Percentiles rank a stretch among this genome's conserved stretches.
phyloP scores from a whole-genome alignment of 2,888 invertebrate genomes.

The Gortyna flavago region DNA sequence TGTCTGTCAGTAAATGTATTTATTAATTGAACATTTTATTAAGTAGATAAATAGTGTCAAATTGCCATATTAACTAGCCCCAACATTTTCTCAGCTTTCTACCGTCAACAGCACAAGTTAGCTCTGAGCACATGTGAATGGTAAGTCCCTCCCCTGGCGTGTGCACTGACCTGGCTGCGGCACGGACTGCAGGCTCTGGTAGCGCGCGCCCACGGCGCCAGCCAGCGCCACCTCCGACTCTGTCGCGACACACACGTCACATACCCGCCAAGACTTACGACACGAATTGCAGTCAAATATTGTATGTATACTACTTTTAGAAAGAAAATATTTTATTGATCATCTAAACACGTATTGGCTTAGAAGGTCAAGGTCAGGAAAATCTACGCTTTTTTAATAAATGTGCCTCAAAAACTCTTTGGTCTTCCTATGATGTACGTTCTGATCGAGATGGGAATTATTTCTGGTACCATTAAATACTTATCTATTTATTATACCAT shows the following conservation, averaged over 20 bases:
- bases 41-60: too few species aligned
- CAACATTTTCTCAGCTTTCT: constrained; percentile 14
- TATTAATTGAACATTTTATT: too few species aligned
- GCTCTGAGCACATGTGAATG: not conserved
- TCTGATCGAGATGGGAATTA: not conserved
- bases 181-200: constrained; percentile 92
- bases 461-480: not conserved
- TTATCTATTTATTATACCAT: too few species aligned
- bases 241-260: constrained; percentile 53
- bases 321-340: not conserved
- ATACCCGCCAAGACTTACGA: constrained; percentile 15
- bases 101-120: not conserved
- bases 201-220: constrained; percentile 89
- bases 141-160: constrained; percentile 13
- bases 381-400: not conserved
- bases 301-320: not conserved
- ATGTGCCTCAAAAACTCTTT: not conserved
- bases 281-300: constrained; percentile 29
- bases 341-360: not conserved
- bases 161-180: constrained; percentile 90
- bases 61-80: not conserved
- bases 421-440: not conserved
- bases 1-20: not conserved
- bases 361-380: too few species aligned
- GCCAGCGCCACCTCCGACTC: constrained; percentile 75